Base-by-base conservation (phyloP, 1,140 invertebrate genomes). In the Caerostris extrusa region DNA sequence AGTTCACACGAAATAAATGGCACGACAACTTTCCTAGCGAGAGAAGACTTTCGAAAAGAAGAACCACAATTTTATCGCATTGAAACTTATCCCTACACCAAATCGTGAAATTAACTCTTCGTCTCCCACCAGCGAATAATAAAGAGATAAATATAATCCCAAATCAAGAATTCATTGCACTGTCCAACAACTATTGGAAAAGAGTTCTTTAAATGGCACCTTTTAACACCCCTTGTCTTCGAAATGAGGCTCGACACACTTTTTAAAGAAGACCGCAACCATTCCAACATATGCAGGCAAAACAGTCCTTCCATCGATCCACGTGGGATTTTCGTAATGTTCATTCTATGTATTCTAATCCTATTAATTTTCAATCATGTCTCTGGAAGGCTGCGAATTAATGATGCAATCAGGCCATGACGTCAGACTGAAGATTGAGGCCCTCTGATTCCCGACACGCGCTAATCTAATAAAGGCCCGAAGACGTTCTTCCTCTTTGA, bases 311-410 rank as follows among this genome's bases (percentile, higher is more conserved):
- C 19, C 19, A 77, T 77, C 69, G 82, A 58, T 56, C 56, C 14
- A 56, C 6, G 82, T 83, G 17, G 53, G n/a, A n/a, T n/a, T n/a
- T 58, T 64, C 85, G 14, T 17, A n/a, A 64, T 87, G n/a, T 87
- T 87, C 57, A 87, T 87, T 87, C 85, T n/a, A n/a, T n/a, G 61
- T 64, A 87, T 61, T 87, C 85, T 87, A 64, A 87, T 87, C 85
- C 85, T 87, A 87, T 87, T 87, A 87, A 87, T 87, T 87, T 87
- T 87, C 85, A 87, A 87, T 87, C 85, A 87, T 57, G 57, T 83
- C 56, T 56, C 55, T 17, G n/a, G 57, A 83, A 58, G 82, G 53
- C 10, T 34, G 85, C 34, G 60, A 50, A 61, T 87, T 83, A 83
- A 83, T 56, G 82, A 83, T 55, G 82, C n/a, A 77, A 77, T 77